Conservation (phyloP, 2,888 invertebrate genomes). For the Caenorhabditis angaria region DNA sequence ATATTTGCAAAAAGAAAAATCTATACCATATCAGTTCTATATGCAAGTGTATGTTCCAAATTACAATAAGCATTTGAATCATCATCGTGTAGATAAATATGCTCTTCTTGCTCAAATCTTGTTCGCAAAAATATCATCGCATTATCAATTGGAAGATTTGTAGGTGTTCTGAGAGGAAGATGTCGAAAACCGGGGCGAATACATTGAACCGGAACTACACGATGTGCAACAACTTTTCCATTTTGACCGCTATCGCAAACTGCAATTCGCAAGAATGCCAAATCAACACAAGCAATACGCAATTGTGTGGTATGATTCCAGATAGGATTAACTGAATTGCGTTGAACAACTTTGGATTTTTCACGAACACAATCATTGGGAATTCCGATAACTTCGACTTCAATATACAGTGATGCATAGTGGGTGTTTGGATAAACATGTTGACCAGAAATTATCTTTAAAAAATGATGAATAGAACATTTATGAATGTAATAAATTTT, state of each 20-base stretch:
- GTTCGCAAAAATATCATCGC: constrained; percentile 74
- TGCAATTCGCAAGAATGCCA: constrained; percentile 82
- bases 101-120: constrained; percentile 82
- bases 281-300: constrained; percentile 80
- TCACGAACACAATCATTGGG: constrained; percentile 82
- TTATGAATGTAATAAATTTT: too few species aligned
- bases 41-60: constrained; percentile 64
- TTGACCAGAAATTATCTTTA: constrained; percentile 86
- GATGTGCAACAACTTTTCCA: constrained; percentile 85
- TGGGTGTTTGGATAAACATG: constrained; percentile 83
- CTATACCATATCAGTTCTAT: constrained; percentile 63
- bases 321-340: constrained; percentile 89
- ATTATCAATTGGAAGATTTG: constrained; percentile 81
- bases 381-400: constrained; percentile 88
- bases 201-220: constrained; percentile 86
- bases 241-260: constrained; percentile 76
- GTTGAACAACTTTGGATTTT: constrained; percentile 79
- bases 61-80: constrained; percentile 58
- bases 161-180: constrained; percentile 83
- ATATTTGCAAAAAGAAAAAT: neutral
- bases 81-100: constrained; percentile 72
- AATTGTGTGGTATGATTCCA: constrained; percentile 80
- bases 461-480: too few species aligned
- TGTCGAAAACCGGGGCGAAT: constrained; percentile 88
- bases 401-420: constrained; percentile 85